A percentile compares a stretch with the other conserved stretches of the same genome.
phyloP scores from a whole-genome alignment of 2,797 vertebrate species.

The Rhinatrema bivittatum region DNA sequence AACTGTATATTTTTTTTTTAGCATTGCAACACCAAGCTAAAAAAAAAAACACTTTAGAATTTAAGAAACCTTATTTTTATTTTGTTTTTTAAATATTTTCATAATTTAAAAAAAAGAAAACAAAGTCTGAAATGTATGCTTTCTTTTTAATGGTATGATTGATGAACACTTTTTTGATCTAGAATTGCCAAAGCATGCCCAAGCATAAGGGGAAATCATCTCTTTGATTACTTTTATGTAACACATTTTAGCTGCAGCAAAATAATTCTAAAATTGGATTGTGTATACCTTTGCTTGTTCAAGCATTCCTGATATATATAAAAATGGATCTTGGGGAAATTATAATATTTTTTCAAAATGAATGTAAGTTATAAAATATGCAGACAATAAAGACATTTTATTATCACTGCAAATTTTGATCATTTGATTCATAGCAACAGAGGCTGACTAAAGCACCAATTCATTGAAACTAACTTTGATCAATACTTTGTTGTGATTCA shows the following conservation, averaged over 20 bases:
- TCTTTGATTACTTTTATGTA: conserved; percentile 18
- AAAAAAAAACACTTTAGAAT: conserved; percentile 7
- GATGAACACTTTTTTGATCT: conserved; percentile 5
- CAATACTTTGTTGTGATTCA: no score
- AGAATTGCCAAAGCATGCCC: not conserved
- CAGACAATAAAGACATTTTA: conserved; percentile 61
- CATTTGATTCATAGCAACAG: conserved; percentile 22
- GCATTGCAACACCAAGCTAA: not conserved
- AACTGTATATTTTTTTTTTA: conserved; percentile 1
- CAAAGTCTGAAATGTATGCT: conserved; percentile 11
- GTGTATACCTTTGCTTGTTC: conserved; percentile 32
- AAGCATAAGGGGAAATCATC: not conserved
- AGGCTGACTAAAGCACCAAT: no score
- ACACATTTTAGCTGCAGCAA: conserved; percentile 22
- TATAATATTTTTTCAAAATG: conserved; percentile 55
- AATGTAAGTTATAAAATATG: conserved; percentile 51
- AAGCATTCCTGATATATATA: conserved; percentile 27
- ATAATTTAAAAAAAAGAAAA: conserved; percentile 3
- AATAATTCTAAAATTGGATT: conserved; percentile 21
- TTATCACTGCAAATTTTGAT: conserved; percentile 45
- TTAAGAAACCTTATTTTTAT: not conserved
- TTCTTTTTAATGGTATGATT: conserved; percentile 17
- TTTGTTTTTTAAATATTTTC: conserved; percentile 11
- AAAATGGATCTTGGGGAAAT: conserved; percentile 33
- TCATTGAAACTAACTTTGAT: no score